phyloP scores from a whole-genome alignment of 2,888 invertebrate species.

The Scaptomyza polygonia region DNA sequence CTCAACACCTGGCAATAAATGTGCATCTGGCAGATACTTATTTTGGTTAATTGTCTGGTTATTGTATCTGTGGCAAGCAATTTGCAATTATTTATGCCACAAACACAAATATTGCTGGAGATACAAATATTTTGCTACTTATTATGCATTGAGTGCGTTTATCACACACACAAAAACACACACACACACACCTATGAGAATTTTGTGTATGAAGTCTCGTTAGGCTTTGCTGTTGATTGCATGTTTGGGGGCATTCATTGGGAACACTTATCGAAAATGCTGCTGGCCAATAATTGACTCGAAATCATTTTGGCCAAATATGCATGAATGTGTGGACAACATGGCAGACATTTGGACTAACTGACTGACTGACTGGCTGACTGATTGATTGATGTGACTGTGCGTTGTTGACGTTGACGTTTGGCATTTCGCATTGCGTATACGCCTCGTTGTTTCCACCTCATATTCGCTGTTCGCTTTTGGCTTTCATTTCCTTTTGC shows the following conservation, averaged over 20 bases:
- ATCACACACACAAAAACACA: conserved; percentile 15
- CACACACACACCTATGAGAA: conserved; percentile 2
- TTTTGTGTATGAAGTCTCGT: conserved; percentile 15
- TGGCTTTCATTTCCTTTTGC: conserved; percentile 59
- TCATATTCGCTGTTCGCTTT: not conserved
- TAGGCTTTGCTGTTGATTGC: conserved; percentile 57
- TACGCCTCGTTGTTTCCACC: conserved; percentile 29
- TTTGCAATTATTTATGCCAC: conserved; percentile 49
- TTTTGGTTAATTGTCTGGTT: conserved; percentile 19
- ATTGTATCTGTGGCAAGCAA: conserved; percentile 39
- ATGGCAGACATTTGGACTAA: conserved; percentile 8
- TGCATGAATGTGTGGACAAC: conserved; percentile 23
- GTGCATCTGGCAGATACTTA: conserved; percentile 18
- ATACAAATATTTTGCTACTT: conserved; percentile 49
- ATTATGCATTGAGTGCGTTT: conserved; percentile 53
- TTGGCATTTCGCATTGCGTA: conserved; percentile 40
- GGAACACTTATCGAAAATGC: conserved; percentile 68
- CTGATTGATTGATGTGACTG: conserved; percentile 32
- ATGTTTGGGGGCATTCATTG: conserved; percentile 17
- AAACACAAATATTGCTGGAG: conserved; percentile 25
- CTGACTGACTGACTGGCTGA: conserved; percentile 50
- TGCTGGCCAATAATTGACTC: conserved; percentile 62
- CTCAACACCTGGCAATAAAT: not conserved
- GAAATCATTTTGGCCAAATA: conserved; percentile 64
- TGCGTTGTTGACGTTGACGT: conserved; percentile 17